These are phyloP conservation scores for Sialia sialis DNA, from an alignment of 2,113 vertebrate species.

Conservation along the genomic window DNA sequence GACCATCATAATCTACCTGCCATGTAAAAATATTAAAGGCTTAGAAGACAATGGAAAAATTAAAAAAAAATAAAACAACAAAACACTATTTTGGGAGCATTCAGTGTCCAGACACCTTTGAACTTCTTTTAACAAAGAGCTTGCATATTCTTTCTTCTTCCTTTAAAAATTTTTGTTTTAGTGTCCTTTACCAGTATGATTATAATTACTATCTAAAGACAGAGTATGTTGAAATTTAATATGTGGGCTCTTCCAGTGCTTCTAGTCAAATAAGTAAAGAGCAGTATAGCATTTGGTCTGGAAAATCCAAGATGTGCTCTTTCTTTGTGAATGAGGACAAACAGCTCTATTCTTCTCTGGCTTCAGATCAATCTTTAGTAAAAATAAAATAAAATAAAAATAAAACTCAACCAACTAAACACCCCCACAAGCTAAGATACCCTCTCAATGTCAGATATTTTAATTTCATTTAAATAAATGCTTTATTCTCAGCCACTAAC, in stretches of 20 bases:
- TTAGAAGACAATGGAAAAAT: not conserved
- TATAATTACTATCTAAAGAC: not conserved
- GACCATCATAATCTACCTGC: not conserved
- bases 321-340: not conserved
- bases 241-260: not conserved
- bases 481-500: not conserved
- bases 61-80: not conserved
- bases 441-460: not conserved
- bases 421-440: rapidly evolving
- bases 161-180: not conserved
- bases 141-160: not conserved
- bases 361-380: not conserved
- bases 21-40: not conserved
- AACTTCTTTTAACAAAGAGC: not conserved
- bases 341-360: not conserved
- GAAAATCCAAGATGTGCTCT: not conserved
- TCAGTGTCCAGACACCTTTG: not conserved
- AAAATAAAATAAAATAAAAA: not conserved
- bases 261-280: not conserved
- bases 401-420: not conserved
- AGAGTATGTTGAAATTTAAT: not conserved
- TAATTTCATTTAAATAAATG: not conserved
- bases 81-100: not conserved
- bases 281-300: not conserved
- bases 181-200: not conserved